Percentiles rank a stretch among this genome's conserved stretches.
Conservation (phyloP, 2,113 vertebrate genomes). For the Acrocephalus kingi region DNA sequence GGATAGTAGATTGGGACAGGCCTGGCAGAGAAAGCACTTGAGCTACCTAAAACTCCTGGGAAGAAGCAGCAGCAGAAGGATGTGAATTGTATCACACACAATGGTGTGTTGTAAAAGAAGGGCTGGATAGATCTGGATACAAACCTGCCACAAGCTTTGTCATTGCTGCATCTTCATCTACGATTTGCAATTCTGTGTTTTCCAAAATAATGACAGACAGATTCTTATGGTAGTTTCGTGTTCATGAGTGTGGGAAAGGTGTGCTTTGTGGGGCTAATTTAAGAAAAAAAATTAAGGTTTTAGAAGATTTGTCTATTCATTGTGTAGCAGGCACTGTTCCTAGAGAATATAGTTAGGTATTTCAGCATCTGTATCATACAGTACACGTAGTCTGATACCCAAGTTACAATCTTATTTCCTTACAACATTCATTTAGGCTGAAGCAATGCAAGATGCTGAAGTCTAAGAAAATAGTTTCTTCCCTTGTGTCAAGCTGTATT, state of each 20-base stretch:
- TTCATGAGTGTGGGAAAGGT: not conserved
- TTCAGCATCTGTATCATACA: not conserved
- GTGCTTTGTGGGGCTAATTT: not conserved
- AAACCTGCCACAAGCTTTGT: not conserved
- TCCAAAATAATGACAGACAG: not conserved
- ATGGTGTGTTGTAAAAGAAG: not conserved
- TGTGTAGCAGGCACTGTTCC: not conserved
- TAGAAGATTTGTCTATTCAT: not conserved
- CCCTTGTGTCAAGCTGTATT: not conserved
- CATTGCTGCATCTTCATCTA: not conserved
- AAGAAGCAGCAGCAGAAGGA: not conserved
- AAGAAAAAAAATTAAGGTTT: not conserved
- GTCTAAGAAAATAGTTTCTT: not conserved
- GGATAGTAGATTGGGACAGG: not conserved
- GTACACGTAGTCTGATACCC: not conserved
- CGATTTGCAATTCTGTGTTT: not conserved
- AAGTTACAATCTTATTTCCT: not conserved
- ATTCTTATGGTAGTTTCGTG: not conserved
- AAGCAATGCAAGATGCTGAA: not conserved
- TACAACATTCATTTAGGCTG: not conserved
- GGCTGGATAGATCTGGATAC: not conserved
- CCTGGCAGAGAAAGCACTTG: not conserved
- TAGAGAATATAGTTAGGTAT: not conserved
- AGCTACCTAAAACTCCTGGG: not conserved
- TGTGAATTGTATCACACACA: not conserved